Conservation (phyloP, 1,140 invertebrate species). For the Philopotamus ludificatus region DNA sequence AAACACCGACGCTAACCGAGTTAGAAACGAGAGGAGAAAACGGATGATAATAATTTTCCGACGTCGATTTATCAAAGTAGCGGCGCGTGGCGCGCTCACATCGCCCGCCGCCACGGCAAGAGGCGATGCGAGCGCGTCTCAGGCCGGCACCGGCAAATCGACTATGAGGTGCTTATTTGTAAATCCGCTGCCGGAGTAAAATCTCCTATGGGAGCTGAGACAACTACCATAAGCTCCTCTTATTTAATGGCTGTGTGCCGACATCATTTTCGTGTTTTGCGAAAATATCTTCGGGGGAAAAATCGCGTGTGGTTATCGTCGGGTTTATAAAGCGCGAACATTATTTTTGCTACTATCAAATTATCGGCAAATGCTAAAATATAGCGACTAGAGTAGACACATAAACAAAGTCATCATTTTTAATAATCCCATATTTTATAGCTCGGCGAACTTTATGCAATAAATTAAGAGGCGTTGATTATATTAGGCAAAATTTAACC, state of each 20-base stretch:
- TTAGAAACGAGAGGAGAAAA: slow-evolving; percentile 28
- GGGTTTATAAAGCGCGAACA: no score
- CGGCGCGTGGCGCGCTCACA: slow-evolving; percentile 5
- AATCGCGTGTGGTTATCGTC: no score
- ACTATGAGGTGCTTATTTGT: slow-evolving; percentile 30
- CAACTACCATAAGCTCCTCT: background rate
- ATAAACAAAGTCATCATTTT: no score
- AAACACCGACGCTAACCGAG: slow-evolving; percentile 10
- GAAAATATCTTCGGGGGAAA: no score
- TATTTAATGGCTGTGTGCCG: background rate
- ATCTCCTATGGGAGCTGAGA: slow-evolving; percentile 14
- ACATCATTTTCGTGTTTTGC: background rate
- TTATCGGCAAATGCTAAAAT: no score
- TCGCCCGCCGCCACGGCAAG: slow-evolving; percentile 2
- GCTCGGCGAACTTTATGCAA: no score
- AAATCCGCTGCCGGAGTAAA: slow-evolving; percentile 26
- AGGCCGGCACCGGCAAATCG: slow-evolving; percentile 11
- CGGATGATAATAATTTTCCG: slow-evolving; percentile 39
- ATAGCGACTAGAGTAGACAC: no score
- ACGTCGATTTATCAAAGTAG: slow-evolving; percentile 38
- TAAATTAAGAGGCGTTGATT: no score
- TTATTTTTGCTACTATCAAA: no score
- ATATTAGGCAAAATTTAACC: no score
- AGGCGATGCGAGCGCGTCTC: slow-evolving; percentile 1
- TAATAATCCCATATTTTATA: no score